Percentiles rank a stretch among this genome's conserved stretches.
Conservation (phyloP, 2,113 vertebrate species). For the Osmerus mordax region DNA sequence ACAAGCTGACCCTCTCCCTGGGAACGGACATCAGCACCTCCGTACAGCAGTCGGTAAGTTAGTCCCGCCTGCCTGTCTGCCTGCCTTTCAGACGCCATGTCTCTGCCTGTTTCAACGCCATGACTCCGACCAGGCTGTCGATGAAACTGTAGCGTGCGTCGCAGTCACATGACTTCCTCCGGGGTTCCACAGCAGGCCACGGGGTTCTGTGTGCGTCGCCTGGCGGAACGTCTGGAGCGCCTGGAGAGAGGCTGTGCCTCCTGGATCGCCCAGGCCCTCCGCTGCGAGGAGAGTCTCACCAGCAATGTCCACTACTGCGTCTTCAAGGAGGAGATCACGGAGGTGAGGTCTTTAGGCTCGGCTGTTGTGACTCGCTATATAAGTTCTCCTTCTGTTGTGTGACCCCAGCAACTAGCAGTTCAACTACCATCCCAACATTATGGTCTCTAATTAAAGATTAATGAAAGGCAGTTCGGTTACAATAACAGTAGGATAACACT, state of each 20-base stretch:
- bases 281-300: slow-evolving; percentile 58
- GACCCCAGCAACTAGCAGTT: no score
- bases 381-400: neutral
- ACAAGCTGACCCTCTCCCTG: slow-evolving; percentile 67
- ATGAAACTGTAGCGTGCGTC: no score
- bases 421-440: neutral
- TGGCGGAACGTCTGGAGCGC: slow-evolving; percentile 72
- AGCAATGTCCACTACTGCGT: slow-evolving; percentile 57
- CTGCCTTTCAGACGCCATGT: neutral
- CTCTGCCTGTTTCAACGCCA: no score
- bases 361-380: neutral
- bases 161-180: neutral
- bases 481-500: no score
- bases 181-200: slow-evolving; percentile 63
- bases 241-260: slow-evolving; percentile 63
- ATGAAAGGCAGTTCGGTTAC: no score
- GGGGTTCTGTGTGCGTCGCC: slow-evolving; percentile 69
- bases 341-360: slow-evolving; percentile 62
- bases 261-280: slow-evolving; percentile 64
- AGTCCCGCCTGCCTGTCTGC: neutral
- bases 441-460: neutral
- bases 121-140: no score
- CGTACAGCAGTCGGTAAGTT: slow-evolving; percentile 68
- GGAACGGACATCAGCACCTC: slow-evolving; percentile 78
- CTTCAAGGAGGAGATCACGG: slow-evolving; percentile 74